Base-by-base conservation (phyloP, 2,888 invertebrate species). In the Luperina nickerlii region DNA sequence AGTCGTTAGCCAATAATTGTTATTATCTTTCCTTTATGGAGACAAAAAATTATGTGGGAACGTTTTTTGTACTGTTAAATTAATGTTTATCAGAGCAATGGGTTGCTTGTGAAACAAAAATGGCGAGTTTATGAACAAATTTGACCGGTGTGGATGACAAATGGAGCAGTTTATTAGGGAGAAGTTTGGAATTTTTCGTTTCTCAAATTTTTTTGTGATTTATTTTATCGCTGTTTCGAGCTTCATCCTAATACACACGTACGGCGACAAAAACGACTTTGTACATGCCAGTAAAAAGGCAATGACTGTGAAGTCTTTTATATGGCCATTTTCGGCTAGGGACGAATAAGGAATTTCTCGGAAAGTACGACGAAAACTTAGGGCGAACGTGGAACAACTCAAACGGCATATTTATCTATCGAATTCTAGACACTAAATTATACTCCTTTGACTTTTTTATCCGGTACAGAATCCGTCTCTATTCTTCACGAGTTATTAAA, bases 21-120 rank as follows among this genome's bases (percentile, higher is more conserved):
- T 90, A 90, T 82, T 88, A 86, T 86, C 72, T 76, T 60, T 81
- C 48, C 54, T 88, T 88, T 89, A 89, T 89, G 88, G 87, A 75
- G 83, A 86, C 83, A 87, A 81, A 87, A 84, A 89, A 81, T 84
- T 84, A 80, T 84, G 72, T 79, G 13, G 69, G 74, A 67, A 27
- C 68, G 48, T 83, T 85, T 89, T 86, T 87, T 88, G 80, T 88
- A 74, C 57, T 81, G 81, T 80, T 87, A 88, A 89, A 89, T 89
- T 88, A 87, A 81, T 85, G 85, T 87, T 71, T 80, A 75, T 73
- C 79, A 75, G 81, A 78, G 76, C 71, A 83, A 83, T 81, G 82
- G 88, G 76, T 78, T 80, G 87, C 51, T 77, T 75, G 42, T 38
- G 68, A 57, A 85, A 89, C 81, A 81, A 82, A 86, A 87, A 86